phyloP scores from a whole-genome alignment of 2,888 invertebrate genomes.

The Drosophila kuntzei region DNA sequence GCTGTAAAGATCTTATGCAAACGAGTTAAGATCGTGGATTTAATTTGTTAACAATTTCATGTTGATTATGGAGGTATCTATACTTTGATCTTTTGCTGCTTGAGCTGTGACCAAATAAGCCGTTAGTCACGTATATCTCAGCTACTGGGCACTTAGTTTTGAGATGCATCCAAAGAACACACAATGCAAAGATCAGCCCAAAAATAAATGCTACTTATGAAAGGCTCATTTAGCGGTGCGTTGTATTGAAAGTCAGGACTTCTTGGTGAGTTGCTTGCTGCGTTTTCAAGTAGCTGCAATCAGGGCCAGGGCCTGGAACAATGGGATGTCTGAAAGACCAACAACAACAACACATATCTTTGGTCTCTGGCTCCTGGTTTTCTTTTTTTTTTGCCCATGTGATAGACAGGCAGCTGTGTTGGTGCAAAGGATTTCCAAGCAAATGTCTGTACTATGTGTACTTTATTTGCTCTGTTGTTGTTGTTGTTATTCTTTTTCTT shows the following conservation, averaged over 20 bases:
- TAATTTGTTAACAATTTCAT: constrained; percentile 1
- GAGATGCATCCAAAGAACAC: constrained; percentile 31
- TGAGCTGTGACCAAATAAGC: constrained; percentile 58
- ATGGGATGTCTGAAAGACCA: constrained; percentile 32
- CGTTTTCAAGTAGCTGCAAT: constrained; percentile 73
- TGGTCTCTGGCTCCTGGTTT: constrained; percentile 30
- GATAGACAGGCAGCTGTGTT: constrained; percentile 66
- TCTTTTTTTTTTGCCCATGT: constrained; percentile 13
- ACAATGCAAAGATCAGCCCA: constrained; percentile 61
- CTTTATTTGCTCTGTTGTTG: constrained; percentile 7
- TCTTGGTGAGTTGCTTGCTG: constrained; percentile 34
- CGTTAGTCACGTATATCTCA: constrained; percentile 61
- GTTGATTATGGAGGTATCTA: constrained; percentile 1
- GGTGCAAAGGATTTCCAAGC: constrained; percentile 68
- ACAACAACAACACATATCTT: constrained; percentile 22
- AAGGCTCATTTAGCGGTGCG: constrained; percentile 54
- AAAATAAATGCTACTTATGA: constrained; percentile 74
- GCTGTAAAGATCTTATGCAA: constrained; percentile 4
- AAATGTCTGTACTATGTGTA: constrained; percentile 25
- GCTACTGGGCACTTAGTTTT: constrained; percentile 47
- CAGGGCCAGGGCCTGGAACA: constrained; percentile 64
- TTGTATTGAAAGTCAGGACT: constrained; percentile 26
- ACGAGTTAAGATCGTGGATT: constrained; percentile 1
- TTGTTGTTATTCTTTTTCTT: not conserved
- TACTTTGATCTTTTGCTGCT: constrained; percentile 35